Conservation (phyloP, 2,797 vertebrate genomes). For the Lithobates sylvaticus region DNA sequence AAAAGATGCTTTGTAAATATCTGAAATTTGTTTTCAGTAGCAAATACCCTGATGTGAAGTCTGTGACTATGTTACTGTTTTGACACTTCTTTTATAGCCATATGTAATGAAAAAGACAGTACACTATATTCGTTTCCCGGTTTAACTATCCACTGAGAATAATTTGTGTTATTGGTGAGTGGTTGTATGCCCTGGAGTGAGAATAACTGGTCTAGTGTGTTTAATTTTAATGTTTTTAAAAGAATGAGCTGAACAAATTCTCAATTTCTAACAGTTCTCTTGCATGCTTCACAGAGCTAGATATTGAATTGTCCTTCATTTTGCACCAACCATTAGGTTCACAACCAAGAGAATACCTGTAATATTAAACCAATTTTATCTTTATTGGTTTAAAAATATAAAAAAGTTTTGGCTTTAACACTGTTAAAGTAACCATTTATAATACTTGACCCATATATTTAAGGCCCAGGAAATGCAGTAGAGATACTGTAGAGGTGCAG, state of each 20-base stretch:
- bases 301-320: slow-evolving; percentile 42
- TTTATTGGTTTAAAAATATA: slow-evolving; percentile 4
- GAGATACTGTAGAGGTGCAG: background rate
- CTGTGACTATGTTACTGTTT: too few species aligned
- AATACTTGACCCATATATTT: slow-evolving; percentile 29
- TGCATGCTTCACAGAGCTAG: slow-evolving; percentile 19
- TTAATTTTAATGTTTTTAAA: background rate
- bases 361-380: slow-evolving; percentile 10
- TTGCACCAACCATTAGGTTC: slow-evolving; percentile 26
- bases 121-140: too few species aligned
- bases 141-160: background rate
- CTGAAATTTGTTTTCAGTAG: too few species aligned
- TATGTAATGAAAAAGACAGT: too few species aligned
- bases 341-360: background rate
- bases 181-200: background rate
- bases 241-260: slow-evolving; percentile 5
- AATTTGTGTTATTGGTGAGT: slow-evolving; percentile 1
- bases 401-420: slow-evolving; percentile 31
- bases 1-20: too few species aligned
- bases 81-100: too few species aligned
- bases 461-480: background rate
- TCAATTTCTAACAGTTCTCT: slow-evolving; percentile 15
- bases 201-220: background rate
- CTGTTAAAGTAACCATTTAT: slow-evolving; percentile 13
- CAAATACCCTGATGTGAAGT: too few species aligned